Base-by-base conservation (phyloP, 2,888 invertebrate species). In the Melanophora roralis region DNA sequence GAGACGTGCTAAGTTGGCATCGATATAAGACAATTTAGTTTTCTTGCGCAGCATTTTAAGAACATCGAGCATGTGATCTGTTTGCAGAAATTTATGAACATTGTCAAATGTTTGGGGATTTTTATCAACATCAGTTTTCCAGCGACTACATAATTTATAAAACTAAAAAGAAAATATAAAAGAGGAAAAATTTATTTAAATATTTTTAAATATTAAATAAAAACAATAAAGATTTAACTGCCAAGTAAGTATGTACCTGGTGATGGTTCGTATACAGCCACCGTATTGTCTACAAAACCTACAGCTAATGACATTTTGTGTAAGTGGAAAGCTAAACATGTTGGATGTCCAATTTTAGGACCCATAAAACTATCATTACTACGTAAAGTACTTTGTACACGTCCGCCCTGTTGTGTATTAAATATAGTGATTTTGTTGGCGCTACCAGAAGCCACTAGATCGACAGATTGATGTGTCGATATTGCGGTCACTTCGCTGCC, bases 311-410 rank as follows among this genome's bases (percentile, higher is more conserved):
- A 93, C 84, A 95, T 93, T 86, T 95, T 91, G 85, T 96, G 93
- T 40, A 97, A 96, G 90, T 98, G 98, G 91, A 97, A 98, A 83
- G 94, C 94, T 85, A 98, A 91, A 88, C 96, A 97, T 84, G 94
- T 94, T 78, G 97, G 95, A 51, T 97, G 95, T 16, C 96, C 96
- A 84, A 96, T 95, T 87, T 96, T 92, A 84, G 96, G 94, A 78
- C 94, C 94, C 92, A 96, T 95, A 91, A 98, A 97, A 68, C 98
- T 97, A 88, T 98, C 97, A 89, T 97, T 96, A 89, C 95, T 94
- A 88, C 95, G 95, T 87, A 98, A 94, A 3, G 94, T 93, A 89
- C 95, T 96, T 75, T 97, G 91, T 51, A 92, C 90, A 21, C 92
- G 91, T 51, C 97, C 97, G 82, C 92, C 92, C 84, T 94, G 91